These are phyloP conservation scores for Oryzias curvinotus DNA, from an alignment of 2,113 vertebrate genomes.

Conservation along the genomic window DNA sequence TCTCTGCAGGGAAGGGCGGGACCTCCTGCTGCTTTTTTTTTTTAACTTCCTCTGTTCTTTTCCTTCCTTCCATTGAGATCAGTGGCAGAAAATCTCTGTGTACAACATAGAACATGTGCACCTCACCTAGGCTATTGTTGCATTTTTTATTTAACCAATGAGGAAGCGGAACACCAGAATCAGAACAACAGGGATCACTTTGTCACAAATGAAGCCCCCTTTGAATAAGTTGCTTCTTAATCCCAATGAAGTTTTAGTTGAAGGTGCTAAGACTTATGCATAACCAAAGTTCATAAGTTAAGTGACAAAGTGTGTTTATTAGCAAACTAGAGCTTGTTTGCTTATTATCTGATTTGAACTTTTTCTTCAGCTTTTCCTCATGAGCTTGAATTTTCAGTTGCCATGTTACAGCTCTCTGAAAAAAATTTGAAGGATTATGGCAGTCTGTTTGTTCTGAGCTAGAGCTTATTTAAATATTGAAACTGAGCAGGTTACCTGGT, in stretches of 20 bases:
- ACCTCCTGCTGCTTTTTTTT: slow-evolving; percentile 59
- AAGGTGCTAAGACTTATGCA: slow-evolving; percentile 1
- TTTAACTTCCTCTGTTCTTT: slow-evolving; percentile 52
- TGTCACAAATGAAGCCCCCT: slow-evolving; percentile 53
- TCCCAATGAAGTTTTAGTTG: slow-evolving; percentile 20
- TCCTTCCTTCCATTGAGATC: slow-evolving; percentile 42
- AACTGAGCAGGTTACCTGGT: too few species aligned
- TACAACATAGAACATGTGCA: slow-evolving; percentile 47
- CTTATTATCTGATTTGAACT: too few species aligned
- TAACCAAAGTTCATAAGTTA: background rate
- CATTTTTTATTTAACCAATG: slow-evolving; percentile 53
- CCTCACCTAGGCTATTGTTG: slow-evolving; percentile 22
- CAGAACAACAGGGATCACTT: slow-evolving; percentile 55
- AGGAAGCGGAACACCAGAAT: slow-evolving; percentile 55
- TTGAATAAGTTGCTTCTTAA: slow-evolving; percentile 21
- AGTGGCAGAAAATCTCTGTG: slow-evolving; percentile 30
- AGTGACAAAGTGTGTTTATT: background rate
- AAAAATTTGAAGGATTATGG: too few species aligned
- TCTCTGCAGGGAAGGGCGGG: slow-evolving; percentile 64
- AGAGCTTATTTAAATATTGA: too few species aligned
- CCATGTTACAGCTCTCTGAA: too few species aligned
- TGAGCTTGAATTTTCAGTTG: too few species aligned
- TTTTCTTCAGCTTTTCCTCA: too few species aligned
- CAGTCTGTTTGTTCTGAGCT: too few species aligned
- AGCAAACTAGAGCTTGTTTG: too few species aligned